Evolutionary conservation across 2,888 invertebrate genomes (phyloP).

Genomic region (Sinopyrophorus schimmeli): DNA sequence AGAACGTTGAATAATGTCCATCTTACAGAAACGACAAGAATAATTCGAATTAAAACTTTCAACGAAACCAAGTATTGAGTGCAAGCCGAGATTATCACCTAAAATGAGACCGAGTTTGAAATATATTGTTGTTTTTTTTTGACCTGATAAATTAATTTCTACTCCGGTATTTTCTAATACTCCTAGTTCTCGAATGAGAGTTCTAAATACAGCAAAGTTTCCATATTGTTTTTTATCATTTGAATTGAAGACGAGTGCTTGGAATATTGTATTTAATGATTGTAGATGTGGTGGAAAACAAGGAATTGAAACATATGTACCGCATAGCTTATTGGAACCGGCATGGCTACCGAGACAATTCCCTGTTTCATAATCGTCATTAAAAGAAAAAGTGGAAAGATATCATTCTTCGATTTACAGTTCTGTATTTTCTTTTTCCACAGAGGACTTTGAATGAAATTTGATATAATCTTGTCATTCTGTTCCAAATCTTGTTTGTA

Average conservation of each 20-base stretch:
- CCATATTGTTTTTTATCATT: not conserved
- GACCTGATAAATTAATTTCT: not conserved
- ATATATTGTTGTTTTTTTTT: not conserved
- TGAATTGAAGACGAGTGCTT: not conserved
- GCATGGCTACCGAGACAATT: not conserved
- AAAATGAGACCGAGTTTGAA: not conserved
- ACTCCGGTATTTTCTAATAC: not conserved
- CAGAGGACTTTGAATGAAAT: not conserved
- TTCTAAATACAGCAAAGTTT: not conserved
- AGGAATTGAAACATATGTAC: not conserved
- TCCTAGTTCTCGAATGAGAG: not conserved
- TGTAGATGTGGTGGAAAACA: not conserved
- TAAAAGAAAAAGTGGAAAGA: not conserved
- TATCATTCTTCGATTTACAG: not conserved
- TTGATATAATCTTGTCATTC: not conserved
- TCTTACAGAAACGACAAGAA: not conserved
- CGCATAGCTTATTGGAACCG: not conserved
- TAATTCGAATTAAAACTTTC: not conserved
- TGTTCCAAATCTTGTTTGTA: not conserved
- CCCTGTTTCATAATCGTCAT: not conserved
- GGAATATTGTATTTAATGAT: not conserved
- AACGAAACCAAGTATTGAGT: not conserved
- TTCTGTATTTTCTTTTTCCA: not conserved
- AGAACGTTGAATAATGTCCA: too few relatives aligned
- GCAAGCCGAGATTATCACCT: not conserved